Percentiles rank a stretch among this genome's conserved stretches.
These are phyloP conservation scores for Geococcyx californianus DNA, from an alignment of 2,113 vertebrate genomes.

Conservation along the genomic window DNA sequence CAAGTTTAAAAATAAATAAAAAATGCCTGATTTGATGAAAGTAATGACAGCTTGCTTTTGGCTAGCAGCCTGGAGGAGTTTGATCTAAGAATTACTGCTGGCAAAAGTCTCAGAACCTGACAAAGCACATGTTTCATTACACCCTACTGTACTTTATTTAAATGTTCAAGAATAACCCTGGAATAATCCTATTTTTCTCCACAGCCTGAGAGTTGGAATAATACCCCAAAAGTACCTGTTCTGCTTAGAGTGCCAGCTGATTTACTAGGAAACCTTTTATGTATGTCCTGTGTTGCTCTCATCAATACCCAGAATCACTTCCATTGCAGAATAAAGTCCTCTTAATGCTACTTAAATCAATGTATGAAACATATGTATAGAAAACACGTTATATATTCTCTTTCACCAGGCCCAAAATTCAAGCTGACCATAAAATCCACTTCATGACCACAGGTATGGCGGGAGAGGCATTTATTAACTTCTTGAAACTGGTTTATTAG, in stretches of 20 bases:
- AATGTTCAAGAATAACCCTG: not conserved
- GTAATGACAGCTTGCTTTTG: not conserved
- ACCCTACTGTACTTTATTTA: not conserved
- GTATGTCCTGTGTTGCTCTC: not conserved
- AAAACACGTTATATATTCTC: not conserved
- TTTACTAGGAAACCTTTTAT: not conserved
- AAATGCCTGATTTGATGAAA: too few species aligned
- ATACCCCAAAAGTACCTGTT: not conserved
- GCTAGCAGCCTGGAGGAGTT: not conserved
- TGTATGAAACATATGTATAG: rapidly evolving
- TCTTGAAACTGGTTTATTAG: not conserved
- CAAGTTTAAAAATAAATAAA: too few species aligned
- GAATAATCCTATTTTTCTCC: not conserved
- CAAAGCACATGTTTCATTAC: not conserved
- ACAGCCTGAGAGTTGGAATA: not conserved
- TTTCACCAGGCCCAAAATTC: not conserved
- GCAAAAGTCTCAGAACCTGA: not conserved
- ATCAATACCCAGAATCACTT: not conserved
- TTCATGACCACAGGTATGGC: not conserved
- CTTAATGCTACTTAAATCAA: not conserved
- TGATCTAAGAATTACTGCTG: not conserved
- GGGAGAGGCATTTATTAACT: not conserved
- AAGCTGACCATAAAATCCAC: not conserved
- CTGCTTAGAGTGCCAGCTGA: not conserved
- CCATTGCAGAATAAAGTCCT: not conserved